phyloP scores from a whole-genome alignment of 2,888 invertebrate genomes.

The Lasioglossum calceatum region DNA sequence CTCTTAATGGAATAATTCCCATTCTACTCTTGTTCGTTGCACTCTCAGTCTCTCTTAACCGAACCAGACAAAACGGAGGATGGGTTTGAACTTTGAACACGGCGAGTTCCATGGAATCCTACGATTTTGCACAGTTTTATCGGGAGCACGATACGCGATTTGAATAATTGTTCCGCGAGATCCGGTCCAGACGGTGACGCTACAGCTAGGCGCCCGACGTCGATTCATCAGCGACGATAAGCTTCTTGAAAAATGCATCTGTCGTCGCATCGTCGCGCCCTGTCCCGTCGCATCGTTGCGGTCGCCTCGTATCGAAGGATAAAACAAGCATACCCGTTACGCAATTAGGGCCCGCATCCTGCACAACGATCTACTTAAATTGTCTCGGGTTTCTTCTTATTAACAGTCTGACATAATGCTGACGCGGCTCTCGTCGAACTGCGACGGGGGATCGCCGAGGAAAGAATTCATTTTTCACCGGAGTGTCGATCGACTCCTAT shows the following conservation, averaged over 20 bases:
- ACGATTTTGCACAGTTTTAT: background rate
- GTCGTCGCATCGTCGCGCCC: slow-evolving; percentile 9
- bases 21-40: background rate
- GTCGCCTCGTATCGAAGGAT: slow-evolving; percentile 57
- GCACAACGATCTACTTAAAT: slow-evolving; percentile 51
- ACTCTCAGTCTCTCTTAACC: background rate
- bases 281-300: background rate
- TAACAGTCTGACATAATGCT: background rate
- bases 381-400: slow-evolving; percentile 37
- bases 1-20: background rate
- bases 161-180: slow-evolving; percentile 48
- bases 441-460: background rate
- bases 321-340: slow-evolving; percentile 58
- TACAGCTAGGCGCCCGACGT: slow-evolving; percentile 61
- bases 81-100: background rate
- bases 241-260: slow-evolving; percentile 67
- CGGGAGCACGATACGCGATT: slow-evolving; percentile 17
- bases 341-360: slow-evolving; percentile 70
- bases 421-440: background rate
- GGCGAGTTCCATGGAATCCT: background rate
- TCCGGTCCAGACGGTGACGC: slow-evolving; percentile 53
- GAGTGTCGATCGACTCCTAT: background rate
- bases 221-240: slow-evolving; percentile 68
- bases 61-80: background rate
- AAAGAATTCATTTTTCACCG: background rate